Conservation (phyloP, 2,888 invertebrate species). For the Leptogaster cylindrica region DNA sequence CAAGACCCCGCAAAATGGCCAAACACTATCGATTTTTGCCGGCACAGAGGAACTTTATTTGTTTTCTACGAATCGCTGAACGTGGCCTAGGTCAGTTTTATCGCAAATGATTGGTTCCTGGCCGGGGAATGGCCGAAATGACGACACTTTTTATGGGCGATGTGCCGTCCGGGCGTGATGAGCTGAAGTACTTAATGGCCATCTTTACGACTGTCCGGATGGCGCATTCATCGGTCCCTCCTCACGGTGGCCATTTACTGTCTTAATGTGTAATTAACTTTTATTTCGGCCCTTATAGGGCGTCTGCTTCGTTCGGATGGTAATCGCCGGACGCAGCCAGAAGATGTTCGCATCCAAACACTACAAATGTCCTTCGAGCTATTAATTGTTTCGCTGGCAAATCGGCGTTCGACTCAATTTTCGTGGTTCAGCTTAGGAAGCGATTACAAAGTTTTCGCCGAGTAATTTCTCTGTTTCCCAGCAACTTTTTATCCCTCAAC, state of each 20-base stretch:
- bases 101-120: constrained; percentile 41
- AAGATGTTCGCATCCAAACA: background rate
- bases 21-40: constrained; percentile 35
- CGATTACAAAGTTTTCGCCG: constrained; percentile 40
- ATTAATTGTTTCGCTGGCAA: constrained; percentile 16
- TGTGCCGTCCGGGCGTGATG: constrained; percentile 44
- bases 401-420: background rate
- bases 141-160: constrained; percentile 46
- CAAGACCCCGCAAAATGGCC: constrained; percentile 33
- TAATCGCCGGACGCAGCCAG: background rate
- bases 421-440: constrained; percentile 5
- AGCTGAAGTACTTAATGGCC: constrained; percentile 47
- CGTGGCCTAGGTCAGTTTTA: constrained; percentile 41
- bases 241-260: constrained; percentile 43
- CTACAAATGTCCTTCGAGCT: constrained; percentile 11
- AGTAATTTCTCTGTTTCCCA: background rate
- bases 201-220: constrained; percentile 44
- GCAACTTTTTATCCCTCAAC: background rate
- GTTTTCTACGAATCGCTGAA: constrained; percentile 30
- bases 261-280: constrained; percentile 47
- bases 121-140: constrained; percentile 40
- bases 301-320: constrained; percentile 13
- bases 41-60: constrained; percentile 24
- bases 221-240: constrained; percentile 42
- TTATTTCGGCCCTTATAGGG: constrained; percentile 45